phyloP scores from a whole-genome alignment of 1,140 invertebrate genomes.

The Sinonovacula constricta region DNA sequence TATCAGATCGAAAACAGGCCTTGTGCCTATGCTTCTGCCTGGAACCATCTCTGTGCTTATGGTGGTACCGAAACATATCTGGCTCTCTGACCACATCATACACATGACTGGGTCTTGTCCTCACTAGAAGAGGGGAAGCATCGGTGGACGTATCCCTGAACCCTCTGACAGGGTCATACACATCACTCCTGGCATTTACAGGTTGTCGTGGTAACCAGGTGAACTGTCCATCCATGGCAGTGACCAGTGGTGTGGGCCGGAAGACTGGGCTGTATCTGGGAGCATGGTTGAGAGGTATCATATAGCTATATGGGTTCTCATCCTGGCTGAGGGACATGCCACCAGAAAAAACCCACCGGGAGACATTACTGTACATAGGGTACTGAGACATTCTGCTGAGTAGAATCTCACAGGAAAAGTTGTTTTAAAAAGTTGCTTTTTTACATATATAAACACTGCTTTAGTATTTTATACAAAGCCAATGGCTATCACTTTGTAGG shows the following conservation, averaged over 20 bases:
- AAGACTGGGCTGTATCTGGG: neutral
- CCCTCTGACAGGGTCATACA: neutral
- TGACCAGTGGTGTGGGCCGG: neutral
- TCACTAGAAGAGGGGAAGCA: slow-evolving; percentile 11
- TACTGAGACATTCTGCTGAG: slow-evolving; percentile 43
- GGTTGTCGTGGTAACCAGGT: neutral
- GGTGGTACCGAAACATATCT: too few species aligned
- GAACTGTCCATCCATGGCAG: neutral
- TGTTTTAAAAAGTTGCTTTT: too few species aligned
- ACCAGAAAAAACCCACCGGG: slow-evolving; percentile 43
- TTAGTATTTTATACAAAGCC: too few species aligned
- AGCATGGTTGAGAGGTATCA: neutral
- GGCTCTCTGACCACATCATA: too few species aligned
- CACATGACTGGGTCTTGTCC: too few species aligned
- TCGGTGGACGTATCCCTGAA: slow-evolving; percentile 24
- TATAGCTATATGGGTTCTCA: slow-evolving; percentile 17
- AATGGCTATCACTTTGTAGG: too few species aligned
- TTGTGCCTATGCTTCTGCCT: too few species aligned
- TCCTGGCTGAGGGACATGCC: neutral
- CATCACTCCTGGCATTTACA: neutral
- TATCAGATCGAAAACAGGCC: too few species aligned
- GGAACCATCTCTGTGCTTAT: too few species aligned
- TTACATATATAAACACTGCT: too few species aligned
- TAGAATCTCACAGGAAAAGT: too few species aligned
- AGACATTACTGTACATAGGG: slow-evolving; percentile 48